Percentiles rank a stretch among this genome's conserved stretches.
These are phyloP conservation scores for Propithecus deckenii DNA, from an alignment of 2,797 vertebrate genomes.

Conservation along the genomic window DNA sequence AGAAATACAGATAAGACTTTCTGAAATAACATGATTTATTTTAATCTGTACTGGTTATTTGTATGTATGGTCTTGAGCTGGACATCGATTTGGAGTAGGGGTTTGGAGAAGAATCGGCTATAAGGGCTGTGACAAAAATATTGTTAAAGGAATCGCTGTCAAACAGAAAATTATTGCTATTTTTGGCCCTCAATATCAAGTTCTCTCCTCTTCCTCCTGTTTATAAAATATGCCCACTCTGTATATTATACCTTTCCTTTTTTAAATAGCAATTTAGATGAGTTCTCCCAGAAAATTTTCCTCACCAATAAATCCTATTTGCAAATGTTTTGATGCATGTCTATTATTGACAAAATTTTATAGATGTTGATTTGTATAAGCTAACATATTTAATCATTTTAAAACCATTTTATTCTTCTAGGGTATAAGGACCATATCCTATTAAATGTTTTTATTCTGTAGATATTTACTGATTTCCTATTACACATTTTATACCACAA, in stretches of 20 bases:
- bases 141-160: neutral
- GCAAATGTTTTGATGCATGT: neutral
- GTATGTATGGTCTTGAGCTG: neutral
- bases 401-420: neutral
- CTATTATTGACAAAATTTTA: neutral
- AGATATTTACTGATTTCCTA: neutral
- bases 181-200: neutral
- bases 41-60: neutral
- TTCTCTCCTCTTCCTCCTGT: neutral
- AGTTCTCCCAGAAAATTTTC: neutral
- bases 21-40: neutral
- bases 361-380: neutral
- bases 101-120: neutral
- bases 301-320: conserved; percentile 2
- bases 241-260: neutral
- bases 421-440: neutral
- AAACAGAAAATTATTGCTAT: neutral
- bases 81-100: neutral
- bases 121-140: neutral
- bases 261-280: neutral
- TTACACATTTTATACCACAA: neutral
- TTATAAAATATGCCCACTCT: neutral
- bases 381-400: neutral
- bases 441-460: neutral
- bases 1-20: neutral